Conservation (phyloP, 2,113 vertebrate genomes). For the Pao palembangensis region DNA sequence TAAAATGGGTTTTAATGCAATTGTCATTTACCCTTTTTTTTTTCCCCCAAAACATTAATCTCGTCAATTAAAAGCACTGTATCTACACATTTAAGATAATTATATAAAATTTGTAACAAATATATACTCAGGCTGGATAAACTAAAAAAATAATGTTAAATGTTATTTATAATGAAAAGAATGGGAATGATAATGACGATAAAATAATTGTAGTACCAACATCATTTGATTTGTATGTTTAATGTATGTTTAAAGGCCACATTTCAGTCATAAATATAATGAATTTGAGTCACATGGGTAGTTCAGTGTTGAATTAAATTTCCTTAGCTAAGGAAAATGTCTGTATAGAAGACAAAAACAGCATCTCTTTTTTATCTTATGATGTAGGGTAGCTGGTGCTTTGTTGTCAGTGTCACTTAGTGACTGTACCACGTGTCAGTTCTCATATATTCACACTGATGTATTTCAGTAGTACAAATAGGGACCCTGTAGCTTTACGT, state of each 20-base stretch:
- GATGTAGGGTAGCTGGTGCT: constrained; percentile 15
- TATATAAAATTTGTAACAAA: background rate
- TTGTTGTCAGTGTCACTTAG: constrained; percentile 42
- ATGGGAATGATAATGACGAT: no score
- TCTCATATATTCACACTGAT: constrained; percentile 35
- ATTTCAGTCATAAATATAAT: no score
- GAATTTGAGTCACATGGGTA: no score
- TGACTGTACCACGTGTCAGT: constrained; percentile 25
- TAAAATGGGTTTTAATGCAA: background rate
- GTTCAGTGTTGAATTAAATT: background rate
- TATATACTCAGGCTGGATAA: no score
- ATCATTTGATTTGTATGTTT: no score
- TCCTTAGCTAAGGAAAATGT: constrained; percentile 18
- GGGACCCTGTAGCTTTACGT: constrained; percentile 20
- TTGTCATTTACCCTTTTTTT: background rate
- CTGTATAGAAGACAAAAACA: constrained; percentile 22
- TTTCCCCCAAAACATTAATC: background rate
- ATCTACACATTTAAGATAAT: background rate
- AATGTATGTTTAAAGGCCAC: no score
- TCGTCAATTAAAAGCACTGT: background rate
- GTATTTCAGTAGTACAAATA: constrained; percentile 31
- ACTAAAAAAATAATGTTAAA: no score
- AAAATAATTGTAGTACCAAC: no score
- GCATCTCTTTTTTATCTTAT: constrained; percentile 24
- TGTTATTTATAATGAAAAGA: no score